Evolutionary conservation across 2,888 invertebrate genomes (phyloP).

Genomic region (Epinotia ramella): DNA sequence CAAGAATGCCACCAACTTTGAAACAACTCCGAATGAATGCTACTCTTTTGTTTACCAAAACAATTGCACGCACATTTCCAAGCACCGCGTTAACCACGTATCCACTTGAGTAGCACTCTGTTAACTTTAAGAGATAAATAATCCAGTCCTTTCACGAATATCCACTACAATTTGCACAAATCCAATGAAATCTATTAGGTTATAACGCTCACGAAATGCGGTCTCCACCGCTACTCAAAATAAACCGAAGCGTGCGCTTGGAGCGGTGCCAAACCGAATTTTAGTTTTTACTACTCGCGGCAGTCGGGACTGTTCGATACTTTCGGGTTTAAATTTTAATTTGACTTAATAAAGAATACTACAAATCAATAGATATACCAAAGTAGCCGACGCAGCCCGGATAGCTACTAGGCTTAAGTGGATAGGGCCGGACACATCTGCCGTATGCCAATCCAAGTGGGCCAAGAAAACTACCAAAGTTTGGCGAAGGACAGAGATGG

Average conservation of each 20-base stretch:
- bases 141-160: constrained; percentile 18
- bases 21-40: not conserved
- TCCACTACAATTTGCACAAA: constrained; percentile 49
- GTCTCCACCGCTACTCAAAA: constrained; percentile 59
- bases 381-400: too few relatives aligned
- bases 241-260: constrained; percentile 59
- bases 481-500: too few relatives aligned
- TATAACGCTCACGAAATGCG: constrained; percentile 70
- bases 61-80: constrained; percentile 36
- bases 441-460: too few relatives aligned
- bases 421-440: too few relatives aligned
- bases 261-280: constrained; percentile 54
- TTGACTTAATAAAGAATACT: not conserved
- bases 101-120: constrained; percentile 13
- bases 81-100: not conserved
- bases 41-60: constrained; percentile 12
- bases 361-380: not conserved
- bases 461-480: too few relatives aligned
- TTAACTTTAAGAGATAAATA: constrained; percentile 7
- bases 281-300: constrained; percentile 26
- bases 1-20: constrained; percentile 23
- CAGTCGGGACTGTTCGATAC: not conserved
- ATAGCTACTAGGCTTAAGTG: too few relatives aligned
- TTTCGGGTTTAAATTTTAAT: constrained; percentile 10
- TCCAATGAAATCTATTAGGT: constrained; percentile 66